phyloP scores from a whole-genome alignment of 1,140 invertebrate genomes.

The Eciton burchellii region DNA sequence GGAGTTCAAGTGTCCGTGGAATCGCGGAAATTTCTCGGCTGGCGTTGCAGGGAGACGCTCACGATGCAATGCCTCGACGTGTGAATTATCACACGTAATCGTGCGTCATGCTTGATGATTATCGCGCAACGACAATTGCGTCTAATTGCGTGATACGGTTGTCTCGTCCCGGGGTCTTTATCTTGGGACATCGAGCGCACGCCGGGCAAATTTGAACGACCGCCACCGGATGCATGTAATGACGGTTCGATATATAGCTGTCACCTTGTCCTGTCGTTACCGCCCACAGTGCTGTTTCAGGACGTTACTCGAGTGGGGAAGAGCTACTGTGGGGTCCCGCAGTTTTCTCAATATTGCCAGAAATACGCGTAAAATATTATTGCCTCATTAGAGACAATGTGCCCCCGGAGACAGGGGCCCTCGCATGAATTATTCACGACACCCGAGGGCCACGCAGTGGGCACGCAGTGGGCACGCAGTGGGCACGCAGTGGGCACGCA shows the following conservation, averaged over 20 bases:
- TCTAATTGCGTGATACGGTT: too few relatives aligned
- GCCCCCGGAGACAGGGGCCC: not conserved
- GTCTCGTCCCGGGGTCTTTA: too few relatives aligned
- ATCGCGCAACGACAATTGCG: too few relatives aligned
- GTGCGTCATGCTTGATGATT: too few relatives aligned
- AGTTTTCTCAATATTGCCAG: constrained; percentile 14
- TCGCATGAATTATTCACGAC: constrained; percentile 51
- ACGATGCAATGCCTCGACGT: not conserved
- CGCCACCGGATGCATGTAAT: too few relatives aligned
- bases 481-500: not conserved
- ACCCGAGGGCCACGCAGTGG: not conserved
- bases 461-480: not conserved
- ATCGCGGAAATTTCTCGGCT: constrained; percentile 3
- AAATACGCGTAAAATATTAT: constrained; percentile 30
- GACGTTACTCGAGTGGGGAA: not conserved
- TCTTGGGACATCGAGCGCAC: too few relatives aligned
- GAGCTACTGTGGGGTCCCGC: not conserved
- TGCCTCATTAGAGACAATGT: constrained; percentile 6
- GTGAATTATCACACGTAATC: too few relatives aligned
- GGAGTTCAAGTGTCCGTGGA: not conserved
- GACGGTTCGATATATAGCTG: too few relatives aligned
- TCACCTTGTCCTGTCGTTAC: too few relatives aligned
- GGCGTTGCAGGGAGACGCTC: not conserved
- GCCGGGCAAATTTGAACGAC: too few relatives aligned
- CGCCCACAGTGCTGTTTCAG: constrained; percentile 9